Base-by-base conservation (phyloP, 2,113 vertebrate species). In the Pachyramphus minor region DNA sequence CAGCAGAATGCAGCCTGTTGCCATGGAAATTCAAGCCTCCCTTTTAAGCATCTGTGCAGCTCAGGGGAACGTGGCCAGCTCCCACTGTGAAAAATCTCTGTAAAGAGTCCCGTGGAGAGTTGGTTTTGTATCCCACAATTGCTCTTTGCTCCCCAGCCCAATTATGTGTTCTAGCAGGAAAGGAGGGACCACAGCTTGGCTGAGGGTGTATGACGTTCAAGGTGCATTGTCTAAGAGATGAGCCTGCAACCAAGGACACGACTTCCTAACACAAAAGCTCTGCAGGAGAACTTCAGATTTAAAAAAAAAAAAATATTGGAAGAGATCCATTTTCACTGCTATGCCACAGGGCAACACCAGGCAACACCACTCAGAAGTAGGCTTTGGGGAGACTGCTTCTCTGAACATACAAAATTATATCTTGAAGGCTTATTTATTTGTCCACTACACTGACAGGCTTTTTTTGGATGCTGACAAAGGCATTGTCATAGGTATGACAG, bases 21-120 rank as follows among this genome's bases (percentile, higher is more conserved):
- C 94, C 95, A 96, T 97, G 96, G 97, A 96, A 97, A 97, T 94
- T 66, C 68, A 72, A 94, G 90, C 78, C 86, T 53, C 91, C 59
- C 68, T 95, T 89, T 59, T 75, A 87, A 92, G 93, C 80, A 91
- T 84, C 95, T 84, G 74, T 86, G 91, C 63, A 53, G 83, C 74
- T 94, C 66, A 56, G 47, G 79, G 80, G 80, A 94, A 91, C 1
- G 6, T 28, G 67, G 64, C 58, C 91, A 69, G 59, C 63, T 95
- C 94, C 87, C 56, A 47, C 90, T 49, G 86, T 28, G 95, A 68
- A 52, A 89, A 79, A 86, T 49, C 90, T 75, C 75, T 83, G 73
- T 64, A 14, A 60, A 87, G 45, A 28, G 66, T 90, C 82, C 89
- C 10, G 0, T 25, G 35, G 89, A 89, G 89, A 74, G 64, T 33